These are phyloP conservation scores for Trachurus trachurus DNA, from an alignment of 2,797 vertebrate species.

Conservation along the genomic window DNA sequence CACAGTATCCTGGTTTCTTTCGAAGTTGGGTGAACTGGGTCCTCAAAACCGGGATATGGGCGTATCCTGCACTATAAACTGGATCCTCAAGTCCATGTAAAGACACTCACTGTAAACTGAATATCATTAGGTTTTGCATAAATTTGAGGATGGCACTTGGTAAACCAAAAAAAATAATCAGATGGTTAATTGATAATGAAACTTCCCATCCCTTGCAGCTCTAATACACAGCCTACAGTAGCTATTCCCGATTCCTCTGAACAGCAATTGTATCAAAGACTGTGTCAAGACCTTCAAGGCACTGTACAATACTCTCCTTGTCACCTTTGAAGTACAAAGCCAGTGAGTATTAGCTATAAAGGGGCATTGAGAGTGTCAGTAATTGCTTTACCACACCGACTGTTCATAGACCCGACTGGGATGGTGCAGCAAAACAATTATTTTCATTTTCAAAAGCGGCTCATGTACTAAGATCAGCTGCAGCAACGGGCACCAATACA, in stretches of 20 bases:
- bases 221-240: background rate
- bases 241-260: background rate
- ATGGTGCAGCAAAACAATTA: constrained; percentile 43
- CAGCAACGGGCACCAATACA: constrained; percentile 20
- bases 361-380: constrained; percentile 34
- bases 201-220: background rate
- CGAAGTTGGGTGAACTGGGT: too few relatives aligned
- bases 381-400: constrained; percentile 40
- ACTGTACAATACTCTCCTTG: constrained; percentile 27
- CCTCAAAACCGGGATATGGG: too few relatives aligned
- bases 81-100: too few relatives aligned
- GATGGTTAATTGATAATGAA: background rate
- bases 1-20: too few relatives aligned
- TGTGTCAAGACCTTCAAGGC: constrained; percentile 35
- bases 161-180: constrained; percentile 4
- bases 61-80: too few relatives aligned
- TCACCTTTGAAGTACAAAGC: constrained; percentile 51
- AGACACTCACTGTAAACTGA: background rate
- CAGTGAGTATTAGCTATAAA: constrained; percentile 45
- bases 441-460: constrained; percentile 33
- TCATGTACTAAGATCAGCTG: constrained; percentile 12
- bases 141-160: background rate
- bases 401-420: constrained; percentile 21
- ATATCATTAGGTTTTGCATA: background rate
- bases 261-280: constrained; percentile 18